Base-by-base conservation (phyloP, 2,113 vertebrate genomes). In the Anhinga anhinga region DNA sequence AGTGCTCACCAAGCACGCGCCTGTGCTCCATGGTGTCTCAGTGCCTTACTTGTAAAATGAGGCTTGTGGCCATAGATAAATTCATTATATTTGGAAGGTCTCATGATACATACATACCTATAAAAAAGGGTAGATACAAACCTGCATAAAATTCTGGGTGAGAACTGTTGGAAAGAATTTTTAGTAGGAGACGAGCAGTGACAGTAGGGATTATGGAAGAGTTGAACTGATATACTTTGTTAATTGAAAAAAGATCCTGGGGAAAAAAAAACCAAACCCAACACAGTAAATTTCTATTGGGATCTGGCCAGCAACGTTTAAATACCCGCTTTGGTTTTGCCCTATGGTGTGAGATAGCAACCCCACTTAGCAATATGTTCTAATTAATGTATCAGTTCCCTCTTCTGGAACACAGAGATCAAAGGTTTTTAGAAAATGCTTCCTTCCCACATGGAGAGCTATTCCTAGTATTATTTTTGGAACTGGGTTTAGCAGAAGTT, bases 401-500 rank as follows among this genome's bases (percentile, higher is more conserved):
- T 72, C 62, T 73, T 82, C 88, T 85, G 80, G 62, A 96, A 76
- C 69, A 82, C 17, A 63, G 30, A 61, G 86, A 96, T 95, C 81
- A 95, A 94, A 97, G 65, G n/a, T 19, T 69, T 92, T 93, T 61
- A 82, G 77, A 87, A 93, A 65, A 95, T 85, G 67, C 91, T 95
- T 95, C 91, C 86, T 96, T 96, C 77, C 81, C 91, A 79, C 70
- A 63, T 0, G 5, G 87, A 93, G 58, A 73, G 73, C 71, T 85
- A 90, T 94, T 93, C 87, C 78, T 63, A 38, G 78, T 85, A 82
- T 94, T 96, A 78, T 87, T 96, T 97, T 85, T 96, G 83, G 91
- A 97, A 82, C 82, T 95, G 52, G 49, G 76, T 55, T 95, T 94
- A 73, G 66, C 65, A 86, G 78, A 95, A 72, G 29, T 96, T 97